Conservation (phyloP, 2,113 vertebrate genomes). For the Oryzias curvinotus region DNA sequence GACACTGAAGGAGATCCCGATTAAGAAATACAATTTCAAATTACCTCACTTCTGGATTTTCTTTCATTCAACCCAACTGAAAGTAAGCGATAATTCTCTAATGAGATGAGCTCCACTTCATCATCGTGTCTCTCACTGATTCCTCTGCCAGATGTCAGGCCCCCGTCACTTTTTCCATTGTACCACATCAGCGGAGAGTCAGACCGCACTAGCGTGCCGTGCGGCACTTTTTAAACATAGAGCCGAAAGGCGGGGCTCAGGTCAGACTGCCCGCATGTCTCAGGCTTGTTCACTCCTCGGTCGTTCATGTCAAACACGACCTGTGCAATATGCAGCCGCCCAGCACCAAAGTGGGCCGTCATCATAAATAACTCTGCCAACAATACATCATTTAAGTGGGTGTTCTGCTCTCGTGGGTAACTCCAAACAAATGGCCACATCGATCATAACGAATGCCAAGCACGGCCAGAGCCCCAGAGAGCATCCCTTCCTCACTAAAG, state of each 20-base stretch:
- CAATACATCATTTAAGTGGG: slow-evolving; percentile 77
- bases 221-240: slow-evolving; percentile 59
- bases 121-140: slow-evolving; percentile 27
- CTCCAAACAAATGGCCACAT: slow-evolving; percentile 78
- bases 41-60: slow-evolving; percentile 36
- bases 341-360: slow-evolving; percentile 58
- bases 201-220: slow-evolving; percentile 38
- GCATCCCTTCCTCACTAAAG: slow-evolving; percentile 44
- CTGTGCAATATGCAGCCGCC: slow-evolving; percentile 60
- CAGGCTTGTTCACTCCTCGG: slow-evolving; percentile 72
- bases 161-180: slow-evolving; percentile 8
- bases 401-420: slow-evolving; percentile 73
- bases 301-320: slow-evolving; percentile 75
- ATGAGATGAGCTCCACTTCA: slow-evolving; percentile 57
- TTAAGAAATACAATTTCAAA: slow-evolving; percentile 59
- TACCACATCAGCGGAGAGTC: slow-evolving; percentile 37
- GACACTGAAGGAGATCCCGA: slow-evolving; percentile 32
- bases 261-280: slow-evolving; percentile 63
- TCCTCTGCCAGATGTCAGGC: too few species aligned
- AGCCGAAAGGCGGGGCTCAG: slow-evolving; percentile 57
- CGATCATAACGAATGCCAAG: slow-evolving; percentile 68
- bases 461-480: slow-evolving; percentile 50
- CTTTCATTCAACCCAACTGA: slow-evolving; percentile 34
- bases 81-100: slow-evolving; percentile 28
- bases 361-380: slow-evolving; percentile 77